phyloP scores from a whole-genome alignment of 2,113 vertebrate species.

The Pteruthius melanotis region DNA sequence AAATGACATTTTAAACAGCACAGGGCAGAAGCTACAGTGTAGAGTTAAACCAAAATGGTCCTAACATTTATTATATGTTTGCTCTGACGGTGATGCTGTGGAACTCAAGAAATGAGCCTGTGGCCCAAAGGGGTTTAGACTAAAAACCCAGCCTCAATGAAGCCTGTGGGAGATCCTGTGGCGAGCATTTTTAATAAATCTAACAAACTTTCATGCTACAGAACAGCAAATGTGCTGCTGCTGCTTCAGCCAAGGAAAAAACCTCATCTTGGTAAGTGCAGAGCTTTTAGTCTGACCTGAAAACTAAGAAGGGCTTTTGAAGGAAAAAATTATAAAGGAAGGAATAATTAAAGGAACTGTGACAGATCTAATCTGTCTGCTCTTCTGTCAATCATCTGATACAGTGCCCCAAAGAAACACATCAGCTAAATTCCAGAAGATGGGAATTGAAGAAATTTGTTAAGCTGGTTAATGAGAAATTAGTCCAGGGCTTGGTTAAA shows the following conservation, averaged over 20 bases:
- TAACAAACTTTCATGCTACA: neutral
- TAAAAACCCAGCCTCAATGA: neutral
- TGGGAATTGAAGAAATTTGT: neutral
- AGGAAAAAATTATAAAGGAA: neutral
- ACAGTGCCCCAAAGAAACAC: neutral
- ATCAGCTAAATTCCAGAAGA: neutral
- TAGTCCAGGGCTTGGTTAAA: neutral
- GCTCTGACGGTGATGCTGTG: neutral
- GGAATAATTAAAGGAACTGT: slow-evolving; percentile 25
- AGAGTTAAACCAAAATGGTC: neutral
- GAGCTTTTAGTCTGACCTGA: slow-evolving; percentile 18
- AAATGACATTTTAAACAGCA: slow-evolving; percentile 11
- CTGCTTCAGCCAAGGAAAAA: neutral
- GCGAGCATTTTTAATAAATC: neutral
- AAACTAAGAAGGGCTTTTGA: neutral
- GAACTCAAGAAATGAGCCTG: neutral
- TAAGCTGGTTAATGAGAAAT: neutral
- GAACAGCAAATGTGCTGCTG: neutral
- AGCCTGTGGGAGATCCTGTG: neutral
- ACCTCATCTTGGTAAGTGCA: neutral
- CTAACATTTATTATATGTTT: neutral
- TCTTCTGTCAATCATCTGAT: slow-evolving; percentile 10
- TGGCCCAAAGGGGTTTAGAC: neutral
- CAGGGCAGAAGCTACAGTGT: neutral
- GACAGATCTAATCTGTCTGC: slow-evolving; percentile 23